A percentile compares a stretch with the other conserved stretches of the same genome.
Conservation (phyloP, 2,113 vertebrate genomes). For the Pituophis catenifer region DNA sequence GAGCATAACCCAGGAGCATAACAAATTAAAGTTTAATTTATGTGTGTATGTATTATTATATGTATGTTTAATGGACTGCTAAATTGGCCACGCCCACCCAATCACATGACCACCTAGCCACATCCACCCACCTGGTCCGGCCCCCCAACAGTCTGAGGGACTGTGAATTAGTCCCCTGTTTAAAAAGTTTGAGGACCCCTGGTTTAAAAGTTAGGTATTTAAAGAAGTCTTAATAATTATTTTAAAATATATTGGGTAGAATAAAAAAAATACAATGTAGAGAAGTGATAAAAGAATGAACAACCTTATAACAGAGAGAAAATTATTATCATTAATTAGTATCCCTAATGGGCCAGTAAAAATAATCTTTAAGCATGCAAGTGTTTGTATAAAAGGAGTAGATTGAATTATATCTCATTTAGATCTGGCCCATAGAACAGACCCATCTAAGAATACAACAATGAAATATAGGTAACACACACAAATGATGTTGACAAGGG, state of each 20-base stretch:
- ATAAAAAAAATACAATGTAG: neutral
- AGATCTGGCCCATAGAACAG: neutral
- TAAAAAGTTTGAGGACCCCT: no score
- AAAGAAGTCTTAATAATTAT: neutral
- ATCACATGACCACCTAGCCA: no score
- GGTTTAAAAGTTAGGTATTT: neutral
- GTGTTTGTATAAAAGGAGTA: neutral
- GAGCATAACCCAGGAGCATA: no score
- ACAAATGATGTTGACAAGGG: neutral
- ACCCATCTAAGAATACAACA: neutral
- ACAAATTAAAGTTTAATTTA: no score
- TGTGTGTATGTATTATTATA: no score
- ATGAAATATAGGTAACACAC: neutral
- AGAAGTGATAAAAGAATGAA: neutral
- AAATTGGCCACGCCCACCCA: no score
- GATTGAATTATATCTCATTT: neutral
- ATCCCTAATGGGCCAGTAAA: neutral
- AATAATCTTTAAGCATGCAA: neutral
- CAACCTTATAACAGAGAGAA: neutral
- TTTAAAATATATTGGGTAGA: neutral
- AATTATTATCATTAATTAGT: neutral
- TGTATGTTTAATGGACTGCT: no score
- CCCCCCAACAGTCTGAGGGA: no score
- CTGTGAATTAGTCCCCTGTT: no score
- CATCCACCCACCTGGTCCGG: no score